phyloP scores from a whole-genome alignment of 2,888 invertebrate species.

The Criorhina ranunculi region DNA sequence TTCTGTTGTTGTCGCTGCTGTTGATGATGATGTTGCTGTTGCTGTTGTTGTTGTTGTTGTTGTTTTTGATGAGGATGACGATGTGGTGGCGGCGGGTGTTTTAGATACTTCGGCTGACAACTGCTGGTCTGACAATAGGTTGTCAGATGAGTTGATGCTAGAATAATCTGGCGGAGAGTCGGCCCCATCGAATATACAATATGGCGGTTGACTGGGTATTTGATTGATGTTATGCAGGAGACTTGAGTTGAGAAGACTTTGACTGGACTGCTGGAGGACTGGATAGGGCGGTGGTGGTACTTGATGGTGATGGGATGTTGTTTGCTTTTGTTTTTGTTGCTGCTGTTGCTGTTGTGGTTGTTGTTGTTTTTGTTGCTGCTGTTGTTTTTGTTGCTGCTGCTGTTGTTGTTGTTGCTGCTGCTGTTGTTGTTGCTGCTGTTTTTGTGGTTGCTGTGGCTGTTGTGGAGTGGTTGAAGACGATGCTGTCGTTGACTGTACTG shows the following conservation, averaged over 20 bases:
- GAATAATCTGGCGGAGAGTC: conserved; percentile 82
- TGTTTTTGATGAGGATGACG: conserved; percentile 26
- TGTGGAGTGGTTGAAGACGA: conserved; percentile 71
- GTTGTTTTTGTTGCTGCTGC: conserved; percentile 73
- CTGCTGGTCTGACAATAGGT: conserved; percentile 79
- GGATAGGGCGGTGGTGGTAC: conserved; percentile 76
- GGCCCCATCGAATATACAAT: conserved; percentile 83
- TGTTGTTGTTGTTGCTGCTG: conserved; percentile 69
- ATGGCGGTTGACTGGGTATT: conserved; percentile 83
- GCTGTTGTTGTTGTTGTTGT: conserved; percentile 64
- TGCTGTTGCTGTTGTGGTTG: conserved; percentile 7
- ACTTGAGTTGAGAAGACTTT: conserved; percentile 81
- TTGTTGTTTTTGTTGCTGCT: conserved; percentile 45
- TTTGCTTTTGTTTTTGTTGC: conserved; percentile 73
- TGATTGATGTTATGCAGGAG: conserved; percentile 83
- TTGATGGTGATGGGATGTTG: conserved; percentile 74
- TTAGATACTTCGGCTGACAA: conserved; percentile 66
- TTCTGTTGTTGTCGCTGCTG: conserved; percentile 65
- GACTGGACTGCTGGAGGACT: conserved; percentile 69
- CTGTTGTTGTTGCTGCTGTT: conserved; percentile 72
- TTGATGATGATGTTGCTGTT: conserved; percentile 68
- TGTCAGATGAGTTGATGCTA: conserved; percentile 69
- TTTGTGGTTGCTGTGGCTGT: conserved; percentile 62
- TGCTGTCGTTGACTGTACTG: conserved; percentile 77
- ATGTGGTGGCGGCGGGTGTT: conserved; percentile 56